Base-by-base conservation (phyloP, 2,797 vertebrate genomes). In the Balearica regulorum region DNA sequence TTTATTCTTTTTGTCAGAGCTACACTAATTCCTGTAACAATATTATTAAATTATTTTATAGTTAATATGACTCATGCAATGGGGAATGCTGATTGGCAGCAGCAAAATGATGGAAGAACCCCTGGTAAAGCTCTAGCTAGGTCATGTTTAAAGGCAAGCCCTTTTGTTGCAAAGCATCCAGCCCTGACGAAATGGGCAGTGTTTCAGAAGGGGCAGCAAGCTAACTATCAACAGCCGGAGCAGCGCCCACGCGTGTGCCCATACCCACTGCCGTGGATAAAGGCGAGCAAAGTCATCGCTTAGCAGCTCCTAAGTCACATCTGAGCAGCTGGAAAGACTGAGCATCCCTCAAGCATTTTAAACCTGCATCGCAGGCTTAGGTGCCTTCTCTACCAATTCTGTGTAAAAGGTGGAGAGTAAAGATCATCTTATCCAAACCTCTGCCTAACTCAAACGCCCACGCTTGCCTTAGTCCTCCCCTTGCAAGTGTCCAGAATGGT, bases 211-310 rank as follows among this genome's bases (percentile, higher is more conserved):
- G n/a, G 31, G 54, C 33, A 39, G 33, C 26, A 49, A 37, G 58
- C 16, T 6, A 4, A 17, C 4, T 13, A 28, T 9, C n/a, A 44
- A 25, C 54, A 4, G 6, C 49, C 0, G 1, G 21, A 53, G 73
- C 86, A 72, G 49, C 4, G 4, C 29, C 46, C 33, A 6, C 3
- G 0, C 0, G 0, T 20, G 44, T 73, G 72, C 60, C 43, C 22
- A 5, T 17, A 16, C 31, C 16, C 66, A 4, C 53, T 15, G 22
- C 55, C 18, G 31, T 13, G 53, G 46, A 35, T 53, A 41, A 43
- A 77, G 54, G 25, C 1, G 7, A 57, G 35, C 39, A 61, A 53
- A 78, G 41, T 41, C 20, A 12, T 19, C 39, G 15, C 13, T 25
- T 11, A 69, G 37, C 33, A 55, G 51, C 28, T 93, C 65, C 18